Percentiles rank a stretch among this genome's conserved stretches.
These are phyloP conservation scores for Heliconius charithonia DNA, from an alignment of 2,888 invertebrate species.

Conservation along the genomic window DNA sequence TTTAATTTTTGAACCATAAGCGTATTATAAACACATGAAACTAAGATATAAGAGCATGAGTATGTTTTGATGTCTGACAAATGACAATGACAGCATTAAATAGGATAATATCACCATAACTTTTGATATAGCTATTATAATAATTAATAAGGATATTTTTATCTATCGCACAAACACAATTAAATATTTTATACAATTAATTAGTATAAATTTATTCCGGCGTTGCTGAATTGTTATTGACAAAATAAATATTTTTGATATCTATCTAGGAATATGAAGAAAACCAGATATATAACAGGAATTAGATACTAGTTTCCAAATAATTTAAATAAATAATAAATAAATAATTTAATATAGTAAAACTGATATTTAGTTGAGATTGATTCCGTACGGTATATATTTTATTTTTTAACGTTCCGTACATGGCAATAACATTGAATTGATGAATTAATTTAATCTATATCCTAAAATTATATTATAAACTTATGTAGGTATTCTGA, in stretches of 20 bases:
- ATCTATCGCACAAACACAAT: background rate
- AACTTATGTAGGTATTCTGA: background rate
- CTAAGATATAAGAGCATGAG: background rate
- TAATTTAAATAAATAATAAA: too few species aligned
- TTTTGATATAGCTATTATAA: background rate
- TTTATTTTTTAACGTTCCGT: too few species aligned
- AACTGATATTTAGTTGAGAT: too few species aligned
- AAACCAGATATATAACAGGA: too few species aligned
- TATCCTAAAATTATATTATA: background rate
- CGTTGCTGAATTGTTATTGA: background rate
- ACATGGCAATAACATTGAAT: background rate
- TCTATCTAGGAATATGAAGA: too few species aligned
- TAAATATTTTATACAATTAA: too few species aligned
- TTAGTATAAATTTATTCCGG: background rate
- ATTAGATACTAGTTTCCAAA: too few species aligned
- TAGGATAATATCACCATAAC: background rate
- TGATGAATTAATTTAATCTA: slow-evolving; percentile 6
- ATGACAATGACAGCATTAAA: background rate
- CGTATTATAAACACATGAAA: background rate
- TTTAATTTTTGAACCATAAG: background rate
- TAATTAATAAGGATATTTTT: background rate
- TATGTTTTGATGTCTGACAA: slow-evolving; percentile 10
- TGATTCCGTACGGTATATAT: too few species aligned
- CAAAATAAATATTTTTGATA: too few species aligned
- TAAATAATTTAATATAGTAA: too few species aligned